Percentiles rank a stretch among this genome's conserved stretches.
These are phyloP conservation scores for Gila robusta DNA, from an alignment of 2,797 vertebrate genomes.

Conservation along the genomic window DNA sequence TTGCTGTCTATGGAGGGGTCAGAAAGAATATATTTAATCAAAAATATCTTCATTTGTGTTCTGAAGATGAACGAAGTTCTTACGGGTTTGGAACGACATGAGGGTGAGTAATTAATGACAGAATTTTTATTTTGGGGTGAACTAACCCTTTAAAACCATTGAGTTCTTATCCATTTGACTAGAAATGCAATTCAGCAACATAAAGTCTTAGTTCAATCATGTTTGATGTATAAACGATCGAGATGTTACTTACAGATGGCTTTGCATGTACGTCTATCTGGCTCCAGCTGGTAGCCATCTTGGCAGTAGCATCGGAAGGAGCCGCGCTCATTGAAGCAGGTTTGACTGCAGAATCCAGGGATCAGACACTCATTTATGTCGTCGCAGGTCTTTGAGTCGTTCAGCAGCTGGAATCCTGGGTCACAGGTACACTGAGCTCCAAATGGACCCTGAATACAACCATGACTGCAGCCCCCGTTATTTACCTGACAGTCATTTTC, in stretches of 20 bases:
- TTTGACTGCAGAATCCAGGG: slow-evolving; percentile 80
- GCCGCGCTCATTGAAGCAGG: slow-evolving; percentile 79
- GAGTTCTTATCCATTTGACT: not conserved
- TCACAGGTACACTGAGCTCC: slow-evolving; percentile 78
- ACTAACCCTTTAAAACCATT: not conserved
- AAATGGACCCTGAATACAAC: slow-evolving; percentile 78
- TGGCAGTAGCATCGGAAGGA: slow-evolving; percentile 79
- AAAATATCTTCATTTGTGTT: no score
- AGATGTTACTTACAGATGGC: slow-evolving; percentile 64
- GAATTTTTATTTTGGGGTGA: no score
- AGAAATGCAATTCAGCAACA: not conserved
- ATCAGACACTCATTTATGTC: slow-evolving; percentile 81
- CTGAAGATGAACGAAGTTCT: no score
- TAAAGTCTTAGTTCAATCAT: not conserved
- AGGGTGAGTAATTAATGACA: no score
- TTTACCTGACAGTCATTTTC: slow-evolving; percentile 76
- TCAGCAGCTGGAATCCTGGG: slow-evolving; percentile 76
- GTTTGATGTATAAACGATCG: not conserved
- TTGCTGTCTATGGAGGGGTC: no score
- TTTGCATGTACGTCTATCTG: slow-evolving; percentile 78
- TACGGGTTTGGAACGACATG: no score
- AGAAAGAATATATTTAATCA: no score
- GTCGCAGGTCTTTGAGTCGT: slow-evolving; percentile 79
- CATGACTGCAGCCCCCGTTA: slow-evolving; percentile 78
- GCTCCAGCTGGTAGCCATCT: slow-evolving; percentile 75